Evolutionary conservation across 2,888 invertebrate species (phyloP).

Genomic region (Cryptus armator): DNA sequence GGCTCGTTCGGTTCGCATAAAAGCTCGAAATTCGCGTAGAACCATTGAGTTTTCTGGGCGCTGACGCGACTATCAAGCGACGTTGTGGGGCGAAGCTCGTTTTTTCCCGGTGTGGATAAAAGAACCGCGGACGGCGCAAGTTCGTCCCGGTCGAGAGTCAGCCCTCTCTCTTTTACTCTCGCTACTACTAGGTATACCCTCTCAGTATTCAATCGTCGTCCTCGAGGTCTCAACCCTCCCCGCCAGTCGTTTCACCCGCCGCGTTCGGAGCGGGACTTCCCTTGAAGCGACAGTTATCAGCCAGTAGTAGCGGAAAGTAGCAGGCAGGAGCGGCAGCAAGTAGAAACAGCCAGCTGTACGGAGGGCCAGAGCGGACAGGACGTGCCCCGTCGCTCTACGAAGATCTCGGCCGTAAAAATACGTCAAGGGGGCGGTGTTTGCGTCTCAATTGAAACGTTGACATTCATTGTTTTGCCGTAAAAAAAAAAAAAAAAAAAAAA

Average conservation of each 20-base stretch:
- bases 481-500: neutral
- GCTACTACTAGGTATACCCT: neutral
- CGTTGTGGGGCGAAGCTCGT: neutral
- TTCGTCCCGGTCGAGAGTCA: constrained; percentile 18
- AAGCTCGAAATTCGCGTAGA: constrained; percentile 12
- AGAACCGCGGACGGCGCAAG: constrained; percentile 5
- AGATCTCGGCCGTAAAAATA: neutral
- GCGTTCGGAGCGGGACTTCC: constrained; percentile 36
- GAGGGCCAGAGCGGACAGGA: constrained; percentile 21
- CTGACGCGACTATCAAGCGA: neutral
- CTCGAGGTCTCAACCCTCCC: constrained; percentile 42
- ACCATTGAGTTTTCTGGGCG: neutral
- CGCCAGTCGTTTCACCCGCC: constrained; percentile 45
- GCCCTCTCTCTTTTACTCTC: constrained; percentile 2
- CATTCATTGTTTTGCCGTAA: neutral
- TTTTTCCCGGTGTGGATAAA: neutral
- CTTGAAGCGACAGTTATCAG: constrained; percentile 12
- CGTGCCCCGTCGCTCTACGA: constrained; percentile 2
- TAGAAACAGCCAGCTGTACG: constrained; percentile 1
- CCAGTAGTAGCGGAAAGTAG: constrained; percentile 18
- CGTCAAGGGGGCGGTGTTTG: neutral
- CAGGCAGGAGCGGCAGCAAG: neutral
- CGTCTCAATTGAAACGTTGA: neutral
- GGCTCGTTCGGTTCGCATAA: constrained; percentile 20
- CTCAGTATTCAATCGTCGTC: constrained; percentile 53